Conservation (phyloP, 2,888 invertebrate species). For the Diaphora mendica region DNA sequence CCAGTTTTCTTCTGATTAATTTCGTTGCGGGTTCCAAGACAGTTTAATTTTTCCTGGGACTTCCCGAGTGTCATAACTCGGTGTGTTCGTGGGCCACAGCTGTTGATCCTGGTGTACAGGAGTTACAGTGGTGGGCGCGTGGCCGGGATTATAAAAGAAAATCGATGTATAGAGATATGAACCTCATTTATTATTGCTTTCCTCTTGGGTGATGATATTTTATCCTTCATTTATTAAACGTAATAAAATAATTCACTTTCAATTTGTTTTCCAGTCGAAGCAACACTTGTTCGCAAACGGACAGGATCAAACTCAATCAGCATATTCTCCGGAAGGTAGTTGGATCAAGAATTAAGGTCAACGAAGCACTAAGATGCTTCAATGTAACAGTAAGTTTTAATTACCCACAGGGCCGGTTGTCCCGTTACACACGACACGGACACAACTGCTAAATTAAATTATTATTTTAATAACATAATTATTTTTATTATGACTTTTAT, state of each 20-base stretch:
- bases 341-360: slow-evolving; percentile 13
- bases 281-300: slow-evolving; percentile 90
- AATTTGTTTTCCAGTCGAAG: slow-evolving; percentile 86
- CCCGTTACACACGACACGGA: slow-evolving; percentile 22
- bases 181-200: too few species aligned
- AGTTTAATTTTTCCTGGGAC: too few species aligned
- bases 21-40: too few species aligned
- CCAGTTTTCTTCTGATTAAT: too few species aligned
- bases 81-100: too few species aligned
- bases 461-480: slow-evolving; percentile 45
- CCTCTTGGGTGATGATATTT: too few species aligned
- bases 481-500: slow-evolving; percentile 27
- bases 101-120: too few species aligned
- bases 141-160: too few species aligned
- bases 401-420: slow-evolving; percentile 5
- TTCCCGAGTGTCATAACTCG: too few species aligned
- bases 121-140: too few species aligned
- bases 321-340: slow-evolving; percentile 92
- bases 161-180: too few species aligned
- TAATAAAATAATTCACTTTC: neutral
- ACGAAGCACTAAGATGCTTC: slow-evolving; percentile 15
- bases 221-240: neutral
- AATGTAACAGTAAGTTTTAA: neutral
- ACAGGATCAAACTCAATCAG: slow-evolving; percentile 91
- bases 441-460: slow-evolving; percentile 47